Percentiles rank a stretch among this genome's conserved stretches.
These are phyloP conservation scores for Lordiphosa andalusiaca DNA, from an alignment of 2,888 invertebrate genomes.

Conservation along the genomic window DNA sequence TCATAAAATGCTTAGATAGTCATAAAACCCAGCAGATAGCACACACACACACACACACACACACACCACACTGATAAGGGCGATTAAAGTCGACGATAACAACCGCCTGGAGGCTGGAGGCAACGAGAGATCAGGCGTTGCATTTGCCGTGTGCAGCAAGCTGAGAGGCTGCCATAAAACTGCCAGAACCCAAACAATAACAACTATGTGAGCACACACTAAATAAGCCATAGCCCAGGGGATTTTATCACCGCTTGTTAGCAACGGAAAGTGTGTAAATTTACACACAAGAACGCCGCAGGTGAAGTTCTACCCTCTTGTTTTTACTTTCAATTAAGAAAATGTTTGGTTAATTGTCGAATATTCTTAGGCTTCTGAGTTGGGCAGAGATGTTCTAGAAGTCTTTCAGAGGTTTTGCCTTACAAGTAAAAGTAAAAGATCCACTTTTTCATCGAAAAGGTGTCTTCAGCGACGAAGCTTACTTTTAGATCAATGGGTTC, in stretches of 20 bases:
- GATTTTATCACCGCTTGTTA: slow-evolving; percentile 62
- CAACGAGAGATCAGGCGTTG: slow-evolving; percentile 26
- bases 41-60: slow-evolving; percentile 11
- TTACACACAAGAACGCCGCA: slow-evolving; percentile 55
- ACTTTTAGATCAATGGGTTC: too few species aligned
- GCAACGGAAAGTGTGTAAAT: slow-evolving; percentile 66
- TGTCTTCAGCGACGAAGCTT: too few species aligned
- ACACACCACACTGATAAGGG: slow-evolving; percentile 47
- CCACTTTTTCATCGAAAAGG: too few species aligned
- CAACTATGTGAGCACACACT: slow-evolving; percentile 23
- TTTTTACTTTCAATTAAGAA: slow-evolving; percentile 58
- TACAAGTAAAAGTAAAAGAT: too few species aligned
- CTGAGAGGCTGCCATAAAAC: slow-evolving; percentile 48
- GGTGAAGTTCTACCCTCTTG: slow-evolving; percentile 34
- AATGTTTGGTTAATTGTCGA: not conserved
- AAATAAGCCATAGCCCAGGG: slow-evolving; percentile 30
- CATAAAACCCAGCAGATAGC: slow-evolving; percentile 34
- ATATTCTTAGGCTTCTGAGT: not conserved
- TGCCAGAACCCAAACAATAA: slow-evolving; percentile 17
- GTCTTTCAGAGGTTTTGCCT: too few species aligned
- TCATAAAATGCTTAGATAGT: slow-evolving; percentile 29
- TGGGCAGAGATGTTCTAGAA: not conserved
- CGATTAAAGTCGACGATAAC: slow-evolving; percentile 57
- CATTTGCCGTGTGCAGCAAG: slow-evolving; percentile 4
- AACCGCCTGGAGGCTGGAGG: slow-evolving; percentile 35